Evolutionary conservation across 1,140 invertebrate genomes (phyloP).

Genomic region (Gryllus bimaculatus): DNA sequence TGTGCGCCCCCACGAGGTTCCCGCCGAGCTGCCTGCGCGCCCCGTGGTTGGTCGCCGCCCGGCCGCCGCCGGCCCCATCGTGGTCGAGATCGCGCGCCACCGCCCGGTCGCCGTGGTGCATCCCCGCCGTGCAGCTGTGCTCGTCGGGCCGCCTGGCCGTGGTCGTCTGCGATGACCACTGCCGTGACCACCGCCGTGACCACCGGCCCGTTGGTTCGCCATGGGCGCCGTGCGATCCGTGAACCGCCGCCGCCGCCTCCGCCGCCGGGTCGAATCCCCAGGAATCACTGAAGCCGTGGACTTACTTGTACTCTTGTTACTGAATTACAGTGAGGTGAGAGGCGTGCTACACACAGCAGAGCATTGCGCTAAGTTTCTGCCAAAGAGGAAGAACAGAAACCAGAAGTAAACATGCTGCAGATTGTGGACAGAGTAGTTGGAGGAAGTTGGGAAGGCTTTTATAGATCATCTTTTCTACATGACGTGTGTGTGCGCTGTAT

Average conservation of each 20-base stretch:
- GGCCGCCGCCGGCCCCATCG: too few species aligned
- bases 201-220: background rate
- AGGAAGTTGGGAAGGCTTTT: too few species aligned
- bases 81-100: too few species aligned
- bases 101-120: background rate
- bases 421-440: background rate
- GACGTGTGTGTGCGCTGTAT: too few species aligned
- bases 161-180: too few species aligned
- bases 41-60: too few species aligned
- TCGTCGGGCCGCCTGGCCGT: background rate
- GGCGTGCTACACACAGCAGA: slow-evolving; percentile 2
- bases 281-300: background rate
- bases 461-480: too few species aligned
- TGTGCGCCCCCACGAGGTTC: background rate
- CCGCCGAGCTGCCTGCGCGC: background rate
- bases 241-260: too few species aligned
- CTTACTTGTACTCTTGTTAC: background rate
- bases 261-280: background rate
- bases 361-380: background rate
- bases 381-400: background rate
- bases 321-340: background rate
- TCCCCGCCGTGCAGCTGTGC: background rate
- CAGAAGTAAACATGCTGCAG: background rate
- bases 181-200: background rate
- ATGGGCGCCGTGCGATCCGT: background rate